Conservation (phyloP, 2,797 vertebrate species). For the Falco peregrinus region DNA sequence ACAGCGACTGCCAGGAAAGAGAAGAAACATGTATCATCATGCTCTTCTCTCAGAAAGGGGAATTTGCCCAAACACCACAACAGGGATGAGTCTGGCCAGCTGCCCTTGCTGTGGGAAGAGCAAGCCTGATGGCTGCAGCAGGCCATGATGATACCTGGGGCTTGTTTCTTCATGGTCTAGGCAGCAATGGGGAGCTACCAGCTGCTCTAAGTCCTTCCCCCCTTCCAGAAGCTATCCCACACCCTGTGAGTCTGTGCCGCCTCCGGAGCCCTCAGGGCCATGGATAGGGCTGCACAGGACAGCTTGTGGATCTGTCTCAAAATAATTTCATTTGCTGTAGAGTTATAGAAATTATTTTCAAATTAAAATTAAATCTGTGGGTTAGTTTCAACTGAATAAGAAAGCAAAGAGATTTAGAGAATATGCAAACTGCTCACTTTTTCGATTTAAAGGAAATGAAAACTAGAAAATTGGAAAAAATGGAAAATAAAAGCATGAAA, state of each 20-base stretch:
- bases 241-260: background rate
- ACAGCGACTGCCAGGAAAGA: background rate
- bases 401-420: background rate
- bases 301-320: background rate
- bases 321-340: background rate
- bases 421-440: background rate
- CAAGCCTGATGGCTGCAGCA: background rate
- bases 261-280: background rate
- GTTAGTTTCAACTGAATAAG: background rate
- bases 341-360: background rate
- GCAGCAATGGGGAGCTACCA: background rate
- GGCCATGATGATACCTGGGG: background rate
- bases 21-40: slow-evolving; percentile 24
- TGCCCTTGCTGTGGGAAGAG: background rate
- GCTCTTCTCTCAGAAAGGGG: slow-evolving; percentile 13
- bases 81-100: background rate
- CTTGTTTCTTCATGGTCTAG: background rate
- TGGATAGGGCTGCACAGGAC: background rate
- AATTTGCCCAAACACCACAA: slow-evolving; percentile 24
- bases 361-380: background rate
- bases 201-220: background rate
- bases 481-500: background rate
- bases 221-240: background rate
- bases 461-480: background rate
- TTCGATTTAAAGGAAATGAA: background rate